These are phyloP conservation scores for Hoplostethus mediterraneus DNA, from an alignment of 2,797 vertebrate genomes.

Conservation along the genomic window DNA sequence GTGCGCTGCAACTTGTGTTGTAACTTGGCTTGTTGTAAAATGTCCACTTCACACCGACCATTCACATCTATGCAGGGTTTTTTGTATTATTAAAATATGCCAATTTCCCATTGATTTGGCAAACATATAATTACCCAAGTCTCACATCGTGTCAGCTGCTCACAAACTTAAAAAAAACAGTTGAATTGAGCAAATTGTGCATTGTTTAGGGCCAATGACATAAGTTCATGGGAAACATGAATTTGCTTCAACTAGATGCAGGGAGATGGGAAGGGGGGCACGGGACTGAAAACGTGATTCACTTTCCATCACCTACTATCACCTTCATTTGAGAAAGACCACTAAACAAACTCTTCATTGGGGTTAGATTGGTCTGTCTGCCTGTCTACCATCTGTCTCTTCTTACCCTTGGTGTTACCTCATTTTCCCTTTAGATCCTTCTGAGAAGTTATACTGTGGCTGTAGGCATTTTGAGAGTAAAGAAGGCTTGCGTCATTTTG, in stretches of 20 bases:
- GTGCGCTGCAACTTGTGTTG: not conserved
- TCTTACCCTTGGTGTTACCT: constrained; percentile 3
- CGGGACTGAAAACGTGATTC: not conserved
- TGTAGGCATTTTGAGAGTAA: constrained; percentile 18
- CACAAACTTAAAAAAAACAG: not conserved
- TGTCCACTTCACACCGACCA: constrained; percentile 34
- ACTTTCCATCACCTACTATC: constrained; percentile 2
- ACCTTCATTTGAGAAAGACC: constrained; percentile 15
- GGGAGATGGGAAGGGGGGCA: not conserved
- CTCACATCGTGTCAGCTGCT: not conserved
- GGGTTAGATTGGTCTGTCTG: constrained; percentile 10
- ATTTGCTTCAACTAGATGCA: constrained; percentile 28
- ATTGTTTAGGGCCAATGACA: constrained; percentile 24
- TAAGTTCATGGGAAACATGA: not conserved
- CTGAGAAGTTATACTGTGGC: constrained; percentile 18
- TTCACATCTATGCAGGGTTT: not conserved
- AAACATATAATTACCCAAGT: constrained; percentile 1
- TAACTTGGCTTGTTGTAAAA: not conserved
- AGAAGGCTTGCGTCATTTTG: constrained; percentile 36
- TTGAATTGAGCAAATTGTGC: not conserved
- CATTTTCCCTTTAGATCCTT: constrained; percentile 6
- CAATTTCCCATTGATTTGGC: not conserved
- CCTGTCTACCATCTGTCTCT: constrained; percentile 2
- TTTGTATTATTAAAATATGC: not conserved
- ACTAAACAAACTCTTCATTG: constrained; percentile 6